Evolutionary conservation across 2,888 invertebrate species (phyloP).

Genomic region (Willowsia nigromaculata): DNA sequence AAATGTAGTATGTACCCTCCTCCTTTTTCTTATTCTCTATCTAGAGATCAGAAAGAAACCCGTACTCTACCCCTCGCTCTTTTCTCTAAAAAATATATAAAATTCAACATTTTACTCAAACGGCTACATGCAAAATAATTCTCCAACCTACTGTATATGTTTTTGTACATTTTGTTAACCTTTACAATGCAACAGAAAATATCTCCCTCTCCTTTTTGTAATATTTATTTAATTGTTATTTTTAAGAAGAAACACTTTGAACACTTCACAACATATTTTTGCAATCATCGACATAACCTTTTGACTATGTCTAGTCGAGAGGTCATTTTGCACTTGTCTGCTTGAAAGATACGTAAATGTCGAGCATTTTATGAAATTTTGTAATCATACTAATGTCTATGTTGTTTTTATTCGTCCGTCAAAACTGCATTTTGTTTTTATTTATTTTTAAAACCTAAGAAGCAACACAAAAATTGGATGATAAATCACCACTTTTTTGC

Average conservation of each 20-base stretch:
- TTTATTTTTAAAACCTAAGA: not conserved
- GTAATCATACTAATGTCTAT: not conserved
- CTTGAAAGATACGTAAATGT: not conserved
- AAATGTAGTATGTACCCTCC: not conserved
- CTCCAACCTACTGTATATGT: not conserved
- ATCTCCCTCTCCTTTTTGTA: slow-evolving; percentile 11
- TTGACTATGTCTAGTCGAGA: not conserved
- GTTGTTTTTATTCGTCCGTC: not conserved
- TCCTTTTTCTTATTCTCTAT: too few relatives aligned
- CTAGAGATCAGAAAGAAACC: not conserved
- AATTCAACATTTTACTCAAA: not conserved
- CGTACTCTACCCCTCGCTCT: not conserved
- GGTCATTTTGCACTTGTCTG: slow-evolving; percentile 9
- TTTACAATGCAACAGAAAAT: not conserved
- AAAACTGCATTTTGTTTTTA: not conserved
- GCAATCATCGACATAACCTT: not conserved
- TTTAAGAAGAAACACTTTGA: not conserved
- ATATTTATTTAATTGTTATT: not conserved
- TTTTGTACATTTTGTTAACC: slow-evolving; percentile 21
- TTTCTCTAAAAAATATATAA: not conserved
- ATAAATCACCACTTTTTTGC: too few relatives aligned
- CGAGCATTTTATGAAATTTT: not conserved
- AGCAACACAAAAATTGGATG: not conserved
- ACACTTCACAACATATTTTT: slow-evolving; percentile 24
- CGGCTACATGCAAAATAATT: not conserved